Evolutionary conservation across 1,140 invertebrate species (phyloP).

Genomic region (Lordiphosa clarofinis): DNA sequence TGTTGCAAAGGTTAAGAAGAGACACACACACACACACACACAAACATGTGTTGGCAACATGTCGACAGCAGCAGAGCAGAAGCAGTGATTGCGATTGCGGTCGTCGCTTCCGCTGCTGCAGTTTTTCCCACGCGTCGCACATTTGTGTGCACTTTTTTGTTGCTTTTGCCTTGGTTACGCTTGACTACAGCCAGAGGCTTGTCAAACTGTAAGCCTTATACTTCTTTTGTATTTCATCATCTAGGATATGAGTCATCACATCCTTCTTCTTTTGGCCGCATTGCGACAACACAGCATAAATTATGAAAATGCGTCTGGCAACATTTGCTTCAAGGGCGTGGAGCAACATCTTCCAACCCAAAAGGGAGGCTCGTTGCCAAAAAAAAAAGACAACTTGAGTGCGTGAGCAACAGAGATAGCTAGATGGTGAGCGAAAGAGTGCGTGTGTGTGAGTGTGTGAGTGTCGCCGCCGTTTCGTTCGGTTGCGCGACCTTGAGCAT

Average conservation of each 20-base stretch:
- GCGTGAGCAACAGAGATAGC: no score
- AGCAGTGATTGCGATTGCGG: constrained; percentile 15
- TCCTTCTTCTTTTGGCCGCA: constrained; percentile 19
- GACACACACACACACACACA: constrained; percentile 2
- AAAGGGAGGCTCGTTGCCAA: constrained; percentile 61
- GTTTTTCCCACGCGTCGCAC: constrained; percentile 44
- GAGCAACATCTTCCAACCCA: constrained; percentile 20
- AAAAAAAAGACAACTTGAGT: constrained; percentile 21
- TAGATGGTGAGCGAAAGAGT: neutral
- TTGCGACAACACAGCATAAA: constrained; percentile 53
- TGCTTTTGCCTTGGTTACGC: constrained; percentile 10
- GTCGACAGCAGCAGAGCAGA: constrained; percentile 2
- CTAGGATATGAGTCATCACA: constrained; percentile 52
- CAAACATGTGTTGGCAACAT: constrained; percentile 5
- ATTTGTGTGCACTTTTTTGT: constrained; percentile 15
- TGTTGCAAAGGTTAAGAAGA: constrained; percentile 24
- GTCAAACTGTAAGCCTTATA: constrained; percentile 1
- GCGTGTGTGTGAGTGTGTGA: constrained; percentile 7
- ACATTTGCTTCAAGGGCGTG: constrained; percentile 28
- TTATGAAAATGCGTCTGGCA: constrained; percentile 71
- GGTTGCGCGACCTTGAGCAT: constrained; percentile 67
- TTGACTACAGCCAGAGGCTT: constrained; percentile 2
- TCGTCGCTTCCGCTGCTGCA: constrained; percentile 10
- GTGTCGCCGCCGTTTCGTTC: constrained; percentile 15
- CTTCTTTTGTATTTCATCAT: constrained; percentile 24